Percentiles rank a stretch among this genome's conserved stretches.
phyloP scores from a whole-genome alignment of 2,797 vertebrate species.

The Sebastes steindachneri region DNA sequence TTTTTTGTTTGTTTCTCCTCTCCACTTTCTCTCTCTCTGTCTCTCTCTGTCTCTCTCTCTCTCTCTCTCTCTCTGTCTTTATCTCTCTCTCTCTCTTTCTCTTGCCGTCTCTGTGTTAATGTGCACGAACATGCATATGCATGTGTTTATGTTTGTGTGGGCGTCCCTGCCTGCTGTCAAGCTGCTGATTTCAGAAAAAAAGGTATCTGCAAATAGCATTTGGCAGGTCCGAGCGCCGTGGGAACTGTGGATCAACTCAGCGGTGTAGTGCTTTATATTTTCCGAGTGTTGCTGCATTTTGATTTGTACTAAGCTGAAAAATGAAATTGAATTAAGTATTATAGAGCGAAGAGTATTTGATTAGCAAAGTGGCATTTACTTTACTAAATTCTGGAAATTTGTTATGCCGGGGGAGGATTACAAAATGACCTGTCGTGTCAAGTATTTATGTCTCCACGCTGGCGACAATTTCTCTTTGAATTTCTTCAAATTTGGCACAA shows the following conservation, averaged over 20 bases:
- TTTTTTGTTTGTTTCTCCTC: conserved; percentile 3
- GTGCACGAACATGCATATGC: neutral
- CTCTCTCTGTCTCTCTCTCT: neutral
- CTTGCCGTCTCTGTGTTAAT: neutral
- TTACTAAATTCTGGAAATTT: neutral
- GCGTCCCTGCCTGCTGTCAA: conserved; percentile 6
- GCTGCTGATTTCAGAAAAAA: conserved; percentile 21
- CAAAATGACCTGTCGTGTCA: neutral
- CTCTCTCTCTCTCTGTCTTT: neutral
- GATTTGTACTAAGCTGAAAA: neutral
- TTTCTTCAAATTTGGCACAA: no score
- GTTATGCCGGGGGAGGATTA: neutral
- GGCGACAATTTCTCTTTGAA: no score
- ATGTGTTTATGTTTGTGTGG: conserved; percentile 12
- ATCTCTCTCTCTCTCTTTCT: neutral
- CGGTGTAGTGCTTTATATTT: neutral
- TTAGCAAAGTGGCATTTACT: neutral
- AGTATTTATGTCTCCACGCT: neutral
- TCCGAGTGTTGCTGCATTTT: neutral
- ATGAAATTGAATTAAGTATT: neutral
- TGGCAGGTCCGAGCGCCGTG: conserved; percentile 2
- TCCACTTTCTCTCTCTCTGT: neutral
- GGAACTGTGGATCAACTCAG: conserved; percentile 7
- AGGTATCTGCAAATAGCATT: conserved; percentile 4
- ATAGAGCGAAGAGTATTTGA: neutral